Conservation (phyloP, 2,797 vertebrate species). For the Onychomys torridus region DNA sequence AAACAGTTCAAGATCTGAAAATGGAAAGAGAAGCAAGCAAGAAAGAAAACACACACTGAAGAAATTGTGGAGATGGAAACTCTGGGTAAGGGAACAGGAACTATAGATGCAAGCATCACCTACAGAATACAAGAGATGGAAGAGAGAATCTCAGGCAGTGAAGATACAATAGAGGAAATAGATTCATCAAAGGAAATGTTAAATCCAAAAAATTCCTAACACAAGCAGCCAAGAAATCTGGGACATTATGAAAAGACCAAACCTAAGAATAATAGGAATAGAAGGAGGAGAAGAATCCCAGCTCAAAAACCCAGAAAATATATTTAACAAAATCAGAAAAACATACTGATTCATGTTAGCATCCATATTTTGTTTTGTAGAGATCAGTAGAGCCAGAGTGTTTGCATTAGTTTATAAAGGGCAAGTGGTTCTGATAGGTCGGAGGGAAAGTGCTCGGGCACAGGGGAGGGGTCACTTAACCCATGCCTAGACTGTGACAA, state of each 20-base stretch:
- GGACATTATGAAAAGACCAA: neutral
- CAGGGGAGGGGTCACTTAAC: neutral
- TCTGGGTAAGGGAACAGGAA: neutral
- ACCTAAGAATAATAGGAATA: neutral
- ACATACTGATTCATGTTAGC: neutral
- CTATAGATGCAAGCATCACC: neutral
- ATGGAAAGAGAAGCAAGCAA: neutral
- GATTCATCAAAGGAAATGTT: neutral
- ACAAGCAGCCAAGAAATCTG: neutral
- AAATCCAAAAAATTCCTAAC: neutral
- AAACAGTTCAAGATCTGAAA: neutral
- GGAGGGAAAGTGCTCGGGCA: neutral
- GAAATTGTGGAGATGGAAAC: neutral
- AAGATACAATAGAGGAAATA: neutral
- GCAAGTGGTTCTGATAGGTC: neutral
- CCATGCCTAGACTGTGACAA: neutral
- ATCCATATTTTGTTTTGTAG: neutral
- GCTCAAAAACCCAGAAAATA: neutral
- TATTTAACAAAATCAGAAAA: neutral
- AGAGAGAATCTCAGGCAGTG: neutral
- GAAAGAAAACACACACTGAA: neutral
- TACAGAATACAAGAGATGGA: neutral
- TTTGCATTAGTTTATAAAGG: neutral
- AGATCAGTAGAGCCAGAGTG: neutral
- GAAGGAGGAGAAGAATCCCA: neutral